These are phyloP conservation scores for Rhabdophis nuchalis DNA, from an alignment of 2,797 vertebrate genomes.

Conservation along the genomic window DNA sequence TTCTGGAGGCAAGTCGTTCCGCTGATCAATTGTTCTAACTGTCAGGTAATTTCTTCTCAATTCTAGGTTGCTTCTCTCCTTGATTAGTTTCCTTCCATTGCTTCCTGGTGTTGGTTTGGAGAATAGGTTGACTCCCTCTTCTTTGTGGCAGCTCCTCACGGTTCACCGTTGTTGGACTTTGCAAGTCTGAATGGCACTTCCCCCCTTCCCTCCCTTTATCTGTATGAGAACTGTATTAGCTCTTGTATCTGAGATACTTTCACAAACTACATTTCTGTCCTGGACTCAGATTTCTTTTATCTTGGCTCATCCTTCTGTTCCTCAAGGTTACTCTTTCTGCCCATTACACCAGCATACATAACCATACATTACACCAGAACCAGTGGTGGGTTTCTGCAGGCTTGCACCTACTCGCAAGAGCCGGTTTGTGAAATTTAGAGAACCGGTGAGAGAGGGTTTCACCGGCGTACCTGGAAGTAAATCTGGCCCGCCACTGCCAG, in stretches of 20 bases:
- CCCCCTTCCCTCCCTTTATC: not conserved
- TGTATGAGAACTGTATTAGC: not conserved
- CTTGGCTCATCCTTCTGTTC: not conserved
- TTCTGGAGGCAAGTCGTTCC: not conserved
- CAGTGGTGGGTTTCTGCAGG: no score
- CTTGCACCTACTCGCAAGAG: no score
- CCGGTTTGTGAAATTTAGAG: no score
- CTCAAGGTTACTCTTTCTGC: not conserved
- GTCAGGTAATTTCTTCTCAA: not conserved
- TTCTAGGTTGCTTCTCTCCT: not conserved
- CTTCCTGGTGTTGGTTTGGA: not conserved
- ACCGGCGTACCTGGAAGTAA: no score
- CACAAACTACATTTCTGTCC: not conserved
- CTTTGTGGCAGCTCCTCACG: not conserved
- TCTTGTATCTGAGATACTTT: not conserved
- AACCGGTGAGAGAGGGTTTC: no score
- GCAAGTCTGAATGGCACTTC: not conserved
- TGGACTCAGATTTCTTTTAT: not conserved
- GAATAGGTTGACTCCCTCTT: not conserved
- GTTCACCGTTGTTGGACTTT: not conserved
- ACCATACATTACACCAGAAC: not conserved
- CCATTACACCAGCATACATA: not conserved
- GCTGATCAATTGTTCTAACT: not conserved
- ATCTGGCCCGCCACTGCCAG: no score
- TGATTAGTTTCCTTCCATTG: not conserved